Evolutionary conservation across 2,113 vertebrate genomes (phyloP).

Genomic region (Xenopus laevis): DNA sequence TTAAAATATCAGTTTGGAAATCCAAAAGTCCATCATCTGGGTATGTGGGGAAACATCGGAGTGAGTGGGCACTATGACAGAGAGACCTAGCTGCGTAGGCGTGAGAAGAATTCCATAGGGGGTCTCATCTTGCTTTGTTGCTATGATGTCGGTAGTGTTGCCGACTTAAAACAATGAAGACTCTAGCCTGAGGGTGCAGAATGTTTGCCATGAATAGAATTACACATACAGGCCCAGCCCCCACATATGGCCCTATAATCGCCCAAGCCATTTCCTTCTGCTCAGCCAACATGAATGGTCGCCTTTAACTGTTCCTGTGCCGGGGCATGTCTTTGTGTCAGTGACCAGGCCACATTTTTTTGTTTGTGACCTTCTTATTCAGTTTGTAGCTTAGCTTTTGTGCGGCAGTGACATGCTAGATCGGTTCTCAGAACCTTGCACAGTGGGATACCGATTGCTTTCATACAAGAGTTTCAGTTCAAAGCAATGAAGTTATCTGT

Average conservation of each 20-base stretch:
- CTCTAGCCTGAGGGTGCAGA: constrained; percentile 31
- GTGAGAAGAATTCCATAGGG: background rate
- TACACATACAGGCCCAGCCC: constrained; percentile 32
- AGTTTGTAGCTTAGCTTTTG: background rate
- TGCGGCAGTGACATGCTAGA: background rate
- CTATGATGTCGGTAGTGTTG: constrained; percentile 18
- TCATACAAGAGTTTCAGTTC: background rate
- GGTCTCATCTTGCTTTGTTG: constrained; percentile 20
- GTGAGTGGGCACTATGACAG: too few species aligned
- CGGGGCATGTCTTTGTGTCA: background rate
- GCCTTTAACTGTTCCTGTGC: constrained; percentile 30
- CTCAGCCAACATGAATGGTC: constrained; percentile 9
- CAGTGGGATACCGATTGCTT: background rate
- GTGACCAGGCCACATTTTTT: constrained; percentile 3
- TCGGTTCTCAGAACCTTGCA: background rate
- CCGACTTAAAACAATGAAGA: constrained; percentile 29
- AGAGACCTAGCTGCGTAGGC: too few species aligned
- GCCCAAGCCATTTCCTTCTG: constrained; percentile 24
- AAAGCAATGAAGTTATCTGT: background rate
- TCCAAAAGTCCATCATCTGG: too few species aligned
- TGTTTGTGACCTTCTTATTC: background rate
- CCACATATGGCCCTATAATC: constrained; percentile 36
- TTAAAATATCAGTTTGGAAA: too few species aligned
- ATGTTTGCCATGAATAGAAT: constrained; percentile 35
- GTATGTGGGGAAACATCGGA: too few species aligned